Percentiles rank a stretch among this genome's conserved stretches.
These are phyloP conservation scores for Tenthredo livida DNA, from an alignment of 2,888 invertebrate genomes.

Conservation along the genomic window DNA sequence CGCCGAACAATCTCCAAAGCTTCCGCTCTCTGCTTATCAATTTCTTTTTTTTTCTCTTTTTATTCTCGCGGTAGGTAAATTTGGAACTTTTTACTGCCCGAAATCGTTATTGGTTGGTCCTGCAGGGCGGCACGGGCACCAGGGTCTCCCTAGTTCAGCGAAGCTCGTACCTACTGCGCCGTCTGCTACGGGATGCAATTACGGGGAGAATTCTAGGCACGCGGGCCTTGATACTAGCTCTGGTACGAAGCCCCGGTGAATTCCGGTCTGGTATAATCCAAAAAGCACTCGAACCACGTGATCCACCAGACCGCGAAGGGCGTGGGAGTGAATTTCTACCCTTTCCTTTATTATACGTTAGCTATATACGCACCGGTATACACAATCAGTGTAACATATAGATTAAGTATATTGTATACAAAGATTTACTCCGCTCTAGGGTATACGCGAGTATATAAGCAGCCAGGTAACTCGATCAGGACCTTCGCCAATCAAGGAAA, in stretches of 20 bases:
- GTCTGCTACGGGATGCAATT: slow-evolving; percentile 72
- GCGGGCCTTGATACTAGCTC: slow-evolving; percentile 70
- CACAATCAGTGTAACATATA: neutral
- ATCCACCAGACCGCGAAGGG: neutral
- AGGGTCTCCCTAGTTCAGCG: neutral
- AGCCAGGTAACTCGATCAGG: slow-evolving; percentile 35
- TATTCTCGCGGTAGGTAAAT: neutral
- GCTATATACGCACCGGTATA: neutral
- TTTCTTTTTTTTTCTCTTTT: neutral
- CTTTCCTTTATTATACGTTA: neutral
- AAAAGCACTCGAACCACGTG: slow-evolving; percentile 51
- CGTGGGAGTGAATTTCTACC: slow-evolving; percentile 14
- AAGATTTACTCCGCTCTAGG: neutral
- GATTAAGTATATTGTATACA: neutral
- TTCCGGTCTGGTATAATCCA: slow-evolving; percentile 23
- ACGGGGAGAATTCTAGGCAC: slow-evolving; percentile 74
- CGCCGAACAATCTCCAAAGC: neutral
- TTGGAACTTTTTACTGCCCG: neutral
- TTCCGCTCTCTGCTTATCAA: neutral
- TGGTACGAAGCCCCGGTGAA: slow-evolving; percentile 59
- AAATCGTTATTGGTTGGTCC: neutral
- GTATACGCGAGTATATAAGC: neutral
- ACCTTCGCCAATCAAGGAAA: slow-evolving; percentile 36
- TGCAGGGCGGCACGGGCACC: neutral
- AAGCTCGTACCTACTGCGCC: slow-evolving; percentile 33